Base-by-base conservation (phyloP, 2,888 invertebrate species). In the Cheilosia urbana region DNA sequence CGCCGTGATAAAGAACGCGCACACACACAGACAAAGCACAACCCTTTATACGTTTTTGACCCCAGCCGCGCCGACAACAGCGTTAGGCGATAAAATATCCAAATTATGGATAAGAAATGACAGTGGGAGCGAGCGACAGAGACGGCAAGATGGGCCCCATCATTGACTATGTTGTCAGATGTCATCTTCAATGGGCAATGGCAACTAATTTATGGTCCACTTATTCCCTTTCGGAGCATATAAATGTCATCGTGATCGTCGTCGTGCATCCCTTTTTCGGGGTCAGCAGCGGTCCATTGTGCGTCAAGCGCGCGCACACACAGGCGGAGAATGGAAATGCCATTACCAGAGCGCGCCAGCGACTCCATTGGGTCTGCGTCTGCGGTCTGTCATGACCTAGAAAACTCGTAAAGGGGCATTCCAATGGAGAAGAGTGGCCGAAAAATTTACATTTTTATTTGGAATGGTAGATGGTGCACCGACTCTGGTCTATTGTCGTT, bases 91-190 rank as follows among this genome's bases (percentile, higher is more conserved):
- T 85, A 85, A 85, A 85, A 76, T 85, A 81, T 81, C 85, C 76
- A 85, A 81, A 85, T 85, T 85, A 85, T 81, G 81, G 85, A 68
- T 63, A 81, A 68, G 57, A 45, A 76, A 66, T 85, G 85, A 85
- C 76, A 75, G 76, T 62, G 76, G 60, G 63, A 62, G 75, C 76
- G 80, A 27, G 58, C 58, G 49, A 68, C 47, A 79, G 68, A 24
- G 69, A 57, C 42, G 21, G 51, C 30, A n/a, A 34, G 55, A 40
- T 34, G 11, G 66, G 75, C 57, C 49, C 47, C 76, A 60, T 66
- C 81, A 81, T 81, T 85, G 85, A 85, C 85, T 81, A 81, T 81
- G 81, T 85, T 85, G 85, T 85, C 85, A 85, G 85, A 85, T 85
- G 85, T 85, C 85, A 85, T 85, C 80, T 71, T 85, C 69, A 84